phyloP scores from a whole-genome alignment of 2,797 vertebrate species.

The Linurgus olivaceus region DNA sequence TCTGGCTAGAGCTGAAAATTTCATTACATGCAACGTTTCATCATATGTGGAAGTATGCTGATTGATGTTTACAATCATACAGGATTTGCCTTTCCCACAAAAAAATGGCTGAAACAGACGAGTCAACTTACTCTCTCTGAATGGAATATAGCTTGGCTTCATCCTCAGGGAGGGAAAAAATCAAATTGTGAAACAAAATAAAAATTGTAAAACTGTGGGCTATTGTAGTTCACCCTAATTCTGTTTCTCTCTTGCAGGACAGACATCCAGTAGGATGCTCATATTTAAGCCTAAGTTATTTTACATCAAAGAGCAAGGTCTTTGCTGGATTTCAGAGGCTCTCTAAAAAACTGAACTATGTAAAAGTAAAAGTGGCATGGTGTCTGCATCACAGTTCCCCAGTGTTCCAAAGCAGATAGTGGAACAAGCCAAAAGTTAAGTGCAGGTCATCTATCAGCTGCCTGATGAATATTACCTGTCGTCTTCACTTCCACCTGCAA shows the following conservation, averaged over 20 bases:
- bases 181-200: not conserved
- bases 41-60: slow-evolving; percentile 88
- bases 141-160: slow-evolving; percentile 83
- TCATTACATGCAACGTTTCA: slow-evolving; percentile 91
- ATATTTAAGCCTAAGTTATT: not conserved
- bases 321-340: not conserved
- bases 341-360: not conserved
- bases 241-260: not conserved
- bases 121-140: slow-evolving; percentile 91
- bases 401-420: not conserved
- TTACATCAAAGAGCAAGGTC: not conserved
- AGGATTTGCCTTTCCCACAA: slow-evolving; percentile 85
- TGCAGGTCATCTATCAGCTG: not conserved
- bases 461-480: not conserved
- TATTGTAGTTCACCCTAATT: not conserved
- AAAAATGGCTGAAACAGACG: slow-evolving; percentile 89
- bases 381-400: not conserved
- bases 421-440: not conserved
- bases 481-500: too few relatives aligned
- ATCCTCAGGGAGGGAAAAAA: slow-evolving; percentile 48
- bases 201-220: not conserved
- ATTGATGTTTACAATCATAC: slow-evolving; percentile 92
- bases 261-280: not conserved
- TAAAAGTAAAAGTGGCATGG: not conserved
- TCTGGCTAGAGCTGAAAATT: slow-evolving; percentile 89